Evolutionary conservation across 2,888 invertebrate species (phyloP).

Genomic region (Ormyrus rosae): DNA sequence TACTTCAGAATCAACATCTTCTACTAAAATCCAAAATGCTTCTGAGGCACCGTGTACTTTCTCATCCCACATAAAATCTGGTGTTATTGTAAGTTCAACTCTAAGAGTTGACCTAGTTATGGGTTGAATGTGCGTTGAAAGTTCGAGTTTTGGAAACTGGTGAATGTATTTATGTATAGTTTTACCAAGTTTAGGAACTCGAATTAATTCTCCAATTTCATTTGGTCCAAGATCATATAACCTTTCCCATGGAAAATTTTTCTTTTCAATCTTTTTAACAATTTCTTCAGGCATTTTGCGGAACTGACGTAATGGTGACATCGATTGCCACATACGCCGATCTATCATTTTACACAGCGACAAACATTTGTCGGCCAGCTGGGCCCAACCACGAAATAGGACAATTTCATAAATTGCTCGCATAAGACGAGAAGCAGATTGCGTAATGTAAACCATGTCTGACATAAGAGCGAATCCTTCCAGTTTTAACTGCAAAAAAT

Average conservation of each 20-base stretch:
- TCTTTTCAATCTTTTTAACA: conserved; percentile 98
- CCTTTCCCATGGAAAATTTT: conserved; percentile 95
- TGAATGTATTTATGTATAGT: conserved; percentile 97
- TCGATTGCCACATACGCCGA: conserved; percentile 99
- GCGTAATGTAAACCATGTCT: conserved; percentile 99
- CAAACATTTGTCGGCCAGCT: conserved; percentile 95
- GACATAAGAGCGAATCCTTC: conserved; percentile 99
- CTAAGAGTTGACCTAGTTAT: conserved; percentile 94
- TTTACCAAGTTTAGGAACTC: conserved; percentile 94
- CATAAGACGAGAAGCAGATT: conserved; percentile 95
- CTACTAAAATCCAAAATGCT: conserved; percentile 92
- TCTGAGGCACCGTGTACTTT: conserved; percentile 90
- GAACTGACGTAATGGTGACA: conserved; percentile 98
- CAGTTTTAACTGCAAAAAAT: conserved; percentile 82
- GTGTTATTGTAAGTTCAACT: conserved; percentile 97
- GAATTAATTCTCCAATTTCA: conserved; percentile 96
- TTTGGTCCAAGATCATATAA: conserved; percentile 97
- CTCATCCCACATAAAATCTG: conserved; percentile 99
- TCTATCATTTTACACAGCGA: conserved; percentile 99
- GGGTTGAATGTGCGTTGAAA: conserved; percentile 98
- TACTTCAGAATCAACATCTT: conserved; percentile 91
- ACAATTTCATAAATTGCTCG: conserved; percentile 99
- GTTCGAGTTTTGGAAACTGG: conserved; percentile 96
- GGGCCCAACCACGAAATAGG: conserved; percentile 94
- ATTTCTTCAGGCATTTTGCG: conserved; percentile 98